Base-by-base conservation (phyloP, 2,113 vertebrate genomes). In the Pantherophis guttatus region DNA sequence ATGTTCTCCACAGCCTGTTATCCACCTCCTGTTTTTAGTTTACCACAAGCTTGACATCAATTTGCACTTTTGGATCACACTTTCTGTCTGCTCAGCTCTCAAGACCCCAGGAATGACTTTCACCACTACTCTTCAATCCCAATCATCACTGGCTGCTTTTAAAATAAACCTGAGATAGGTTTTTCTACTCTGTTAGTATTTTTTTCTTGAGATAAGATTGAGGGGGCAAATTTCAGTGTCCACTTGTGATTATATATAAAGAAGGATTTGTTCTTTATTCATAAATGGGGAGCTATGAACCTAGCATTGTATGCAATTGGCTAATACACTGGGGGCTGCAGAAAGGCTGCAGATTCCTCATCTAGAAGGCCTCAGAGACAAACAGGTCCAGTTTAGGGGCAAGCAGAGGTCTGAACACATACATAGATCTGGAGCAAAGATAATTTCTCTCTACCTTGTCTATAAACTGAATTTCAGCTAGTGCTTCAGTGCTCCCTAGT, bases 401-500 rank as follows among this genome's bases (percentile, higher is more conserved):
- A 91, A 59, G 44, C 19, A 81, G 59, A 5, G 58, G 5, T n/a
- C 4, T 1, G 24, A 48, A 33, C 29, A 88, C 8, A 52, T 50
- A 90, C 24, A 55, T 4, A 88, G 17, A 58, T 58, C 92, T 62
- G 88, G 39, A 81, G 29, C 44, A 57, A 54, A 17, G 44, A 33
- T 39, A 62, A 59, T 75, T 70, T 87, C 92, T 50, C 90, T 59
- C 26, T 89, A 23, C 2, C 39, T 62, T 52, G 33, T 19, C 21
- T 57, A 57, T 11, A 9, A 1, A 21, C 87, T 5, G 13, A 23
- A 50, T 86, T 95, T 95, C 57, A 33, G 65, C 92, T 48, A 52
- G 90, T 96, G 91, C 92, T 96, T 87, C 7, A 39, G 93, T 95
- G 94, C 97, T 96, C 96, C 96, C 97, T 97, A 93, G 96, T 33